A percentile compares a stretch with the other conserved stretches of the same genome.
Evolutionary conservation across 2,113 vertebrate species (phyloP).

Genomic region (Daboia siamensis): DNA sequence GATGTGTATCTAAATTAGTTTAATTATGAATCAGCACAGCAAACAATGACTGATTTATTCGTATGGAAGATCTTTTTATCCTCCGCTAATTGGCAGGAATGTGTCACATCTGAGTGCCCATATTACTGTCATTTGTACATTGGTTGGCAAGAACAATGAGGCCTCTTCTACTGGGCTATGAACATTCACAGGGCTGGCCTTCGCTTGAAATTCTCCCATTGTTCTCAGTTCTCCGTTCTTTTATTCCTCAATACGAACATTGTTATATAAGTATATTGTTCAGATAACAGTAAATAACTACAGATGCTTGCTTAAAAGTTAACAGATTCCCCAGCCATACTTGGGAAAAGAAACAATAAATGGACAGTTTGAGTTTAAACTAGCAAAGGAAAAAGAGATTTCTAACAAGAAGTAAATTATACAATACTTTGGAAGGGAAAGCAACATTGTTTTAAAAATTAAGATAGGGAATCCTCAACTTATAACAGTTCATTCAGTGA

Average conservation of each 20-base stretch:
- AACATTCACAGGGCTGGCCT: conserved; percentile 7
- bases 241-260: background rate
- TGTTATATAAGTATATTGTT: background rate
- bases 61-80: conserved; percentile 45
- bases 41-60: conserved; percentile 41
- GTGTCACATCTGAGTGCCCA: conserved; percentile 30
- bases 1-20: conserved; percentile 10
- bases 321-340: background rate
- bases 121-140: conserved; percentile 38
- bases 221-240: background rate
- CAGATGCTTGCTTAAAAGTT: background rate
- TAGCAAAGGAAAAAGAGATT: background rate
- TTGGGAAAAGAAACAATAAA: background rate
- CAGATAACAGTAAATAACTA: background rate
- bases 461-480: background rate
- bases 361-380: background rate
- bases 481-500: background rate
- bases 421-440: background rate
- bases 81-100: conserved; percentile 54
- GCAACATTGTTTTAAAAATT: background rate
- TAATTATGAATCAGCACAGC: conserved; percentile 37
- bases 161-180: conserved; percentile 34
- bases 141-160: conserved; percentile 41
- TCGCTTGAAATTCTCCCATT: background rate
- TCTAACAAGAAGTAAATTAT: background rate